These are phyloP conservation scores for Ariopsis seemanni DNA, from an alignment of 2,113 vertebrate species.

Conservation along the genomic window DNA sequence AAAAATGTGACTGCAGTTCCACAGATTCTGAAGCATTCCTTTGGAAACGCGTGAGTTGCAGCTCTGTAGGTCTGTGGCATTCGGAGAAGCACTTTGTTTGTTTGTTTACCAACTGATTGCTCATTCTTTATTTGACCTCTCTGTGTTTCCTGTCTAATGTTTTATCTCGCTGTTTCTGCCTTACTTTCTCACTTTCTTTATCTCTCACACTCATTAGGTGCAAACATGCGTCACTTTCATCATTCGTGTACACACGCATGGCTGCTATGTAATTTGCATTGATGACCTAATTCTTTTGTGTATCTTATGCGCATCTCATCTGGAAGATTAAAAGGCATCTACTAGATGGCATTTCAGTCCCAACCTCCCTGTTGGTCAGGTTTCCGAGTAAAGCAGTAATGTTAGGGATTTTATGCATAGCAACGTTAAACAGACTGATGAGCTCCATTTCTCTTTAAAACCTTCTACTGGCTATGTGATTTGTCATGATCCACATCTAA, in stretches of 20 bases:
- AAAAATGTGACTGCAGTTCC: neutral
- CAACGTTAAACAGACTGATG: neutral
- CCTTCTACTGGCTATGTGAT: neutral
- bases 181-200: neutral
- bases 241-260: neutral
- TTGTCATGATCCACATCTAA: neutral
- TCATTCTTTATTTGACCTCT: neutral
- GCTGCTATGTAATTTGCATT: neutral
- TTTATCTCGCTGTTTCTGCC: neutral
- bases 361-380: neutral
- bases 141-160: neutral
- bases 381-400: neutral
- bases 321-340: neutral
- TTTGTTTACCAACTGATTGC: conserved; percentile 7
- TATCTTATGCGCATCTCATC: neutral
- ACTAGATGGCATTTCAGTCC: neutral
- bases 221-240: neutral
- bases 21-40: neutral
- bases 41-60: neutral
- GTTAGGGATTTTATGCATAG: neutral
- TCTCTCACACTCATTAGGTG: neutral
- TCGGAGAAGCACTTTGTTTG: neutral
- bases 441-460: neutral
- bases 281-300: neutral
- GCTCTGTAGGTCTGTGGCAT: neutral